Percentiles rank a stretch among this genome's conserved stretches.
phyloP scores from a whole-genome alignment of 2,888 invertebrate species.

The Caenorhabditis becei region DNA sequence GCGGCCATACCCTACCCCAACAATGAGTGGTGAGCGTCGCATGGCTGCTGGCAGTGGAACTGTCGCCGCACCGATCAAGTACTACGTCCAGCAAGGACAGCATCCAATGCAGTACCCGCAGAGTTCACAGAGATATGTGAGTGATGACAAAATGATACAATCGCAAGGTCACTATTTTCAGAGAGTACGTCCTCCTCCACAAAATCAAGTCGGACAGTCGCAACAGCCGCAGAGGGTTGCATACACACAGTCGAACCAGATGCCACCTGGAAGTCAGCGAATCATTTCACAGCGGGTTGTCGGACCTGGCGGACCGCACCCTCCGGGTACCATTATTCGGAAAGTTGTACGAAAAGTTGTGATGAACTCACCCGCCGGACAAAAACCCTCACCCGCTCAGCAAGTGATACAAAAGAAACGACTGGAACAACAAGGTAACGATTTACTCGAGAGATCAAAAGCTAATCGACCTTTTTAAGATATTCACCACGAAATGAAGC shows the following conservation, averaged over 20 bases:
- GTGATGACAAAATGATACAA: conserved; percentile 6
- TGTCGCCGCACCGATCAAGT: conserved; percentile 38
- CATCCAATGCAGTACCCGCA: not conserved
- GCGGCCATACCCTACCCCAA: conserved; percentile 19
- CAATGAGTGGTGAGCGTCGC: conserved; percentile 15
- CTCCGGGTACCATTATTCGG: conserved; percentile 43
- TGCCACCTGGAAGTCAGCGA: conserved; percentile 21
- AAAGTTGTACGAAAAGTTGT: conserved; percentile 44
- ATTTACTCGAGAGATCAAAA: too few relatives aligned
- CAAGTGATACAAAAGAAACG: conserved; percentile 50
- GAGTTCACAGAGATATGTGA: conserved; percentile 27
- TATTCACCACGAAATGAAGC: not conserved
- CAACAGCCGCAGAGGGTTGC: conserved; percentile 21
- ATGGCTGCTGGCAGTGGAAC: conserved; percentile 26
- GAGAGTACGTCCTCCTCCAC: conserved; percentile 26
- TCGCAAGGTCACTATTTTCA: too few relatives aligned
- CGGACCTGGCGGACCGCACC: conserved; percentile 41
- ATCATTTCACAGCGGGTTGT: conserved; percentile 45
- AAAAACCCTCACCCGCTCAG: conserved; percentile 40
- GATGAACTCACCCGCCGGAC: conserved; percentile 1
- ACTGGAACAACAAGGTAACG: conserved; percentile 32
- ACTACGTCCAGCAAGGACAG: conserved; percentile 34
- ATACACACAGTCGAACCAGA: conserved; percentile 14
- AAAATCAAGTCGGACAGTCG: not conserved
- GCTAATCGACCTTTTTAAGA: conserved; percentile 18